Evolutionary conservation across 2,113 vertebrate genomes (phyloP).

Genomic region (Ciconia boyciana): DNA sequence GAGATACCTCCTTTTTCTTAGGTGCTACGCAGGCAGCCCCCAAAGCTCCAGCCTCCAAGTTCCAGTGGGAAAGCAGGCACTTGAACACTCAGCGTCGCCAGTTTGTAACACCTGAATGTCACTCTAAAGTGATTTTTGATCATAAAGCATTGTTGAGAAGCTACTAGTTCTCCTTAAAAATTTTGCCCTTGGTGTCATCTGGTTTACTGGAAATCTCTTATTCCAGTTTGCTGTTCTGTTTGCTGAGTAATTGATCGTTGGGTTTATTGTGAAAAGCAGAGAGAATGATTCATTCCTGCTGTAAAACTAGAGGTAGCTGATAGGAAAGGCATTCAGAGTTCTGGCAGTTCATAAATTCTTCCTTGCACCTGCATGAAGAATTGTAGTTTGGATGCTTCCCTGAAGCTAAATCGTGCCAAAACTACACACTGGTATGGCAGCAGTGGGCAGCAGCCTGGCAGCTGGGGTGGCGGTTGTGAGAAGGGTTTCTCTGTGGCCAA

Average conservation of each 20-base stretch:
- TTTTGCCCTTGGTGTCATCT: background rate
- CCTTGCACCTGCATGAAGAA: background rate
- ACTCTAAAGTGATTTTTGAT: background rate
- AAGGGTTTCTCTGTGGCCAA: background rate
- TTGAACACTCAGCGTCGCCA: background rate
- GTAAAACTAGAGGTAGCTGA: background rate
- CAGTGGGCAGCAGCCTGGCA: background rate
- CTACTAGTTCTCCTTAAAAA: background rate
- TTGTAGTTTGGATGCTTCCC: background rate
- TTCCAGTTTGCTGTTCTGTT: background rate
- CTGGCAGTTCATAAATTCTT: background rate
- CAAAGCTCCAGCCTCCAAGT: background rate
- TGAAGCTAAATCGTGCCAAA: background rate
- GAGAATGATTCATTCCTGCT: background rate
- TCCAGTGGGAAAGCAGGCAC: background rate
- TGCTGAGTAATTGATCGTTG: background rate
- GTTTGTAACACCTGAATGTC: background rate
- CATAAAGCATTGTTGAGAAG: background rate
- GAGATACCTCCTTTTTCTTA: background rate
- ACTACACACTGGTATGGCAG: background rate
- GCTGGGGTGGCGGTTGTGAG: rapidly evolving
- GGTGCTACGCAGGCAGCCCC: background rate
- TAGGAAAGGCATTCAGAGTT: background rate
- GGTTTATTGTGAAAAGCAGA: background rate
- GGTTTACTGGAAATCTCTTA: background rate